phyloP scores from a whole-genome alignment of 2,797 vertebrate species.

The Anableps anableps region DNA sequence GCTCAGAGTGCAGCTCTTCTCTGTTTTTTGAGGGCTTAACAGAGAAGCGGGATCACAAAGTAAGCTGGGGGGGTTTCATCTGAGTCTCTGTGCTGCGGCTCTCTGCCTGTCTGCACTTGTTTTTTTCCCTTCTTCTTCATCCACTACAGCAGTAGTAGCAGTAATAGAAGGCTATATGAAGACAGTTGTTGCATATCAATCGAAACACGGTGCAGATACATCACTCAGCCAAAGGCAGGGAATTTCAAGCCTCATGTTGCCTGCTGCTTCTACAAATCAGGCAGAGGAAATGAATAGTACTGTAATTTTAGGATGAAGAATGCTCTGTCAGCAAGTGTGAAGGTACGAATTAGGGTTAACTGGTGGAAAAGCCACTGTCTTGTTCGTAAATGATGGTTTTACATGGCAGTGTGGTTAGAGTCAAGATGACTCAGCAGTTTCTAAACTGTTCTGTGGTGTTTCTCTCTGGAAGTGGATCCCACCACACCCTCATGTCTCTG shows the following conservation, averaged over 20 bases:
- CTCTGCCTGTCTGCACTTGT: constrained; percentile 23
- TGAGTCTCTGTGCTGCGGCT: constrained; percentile 48
- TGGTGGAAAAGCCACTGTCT: constrained; percentile 56
- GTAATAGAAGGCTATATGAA: constrained; percentile 50
- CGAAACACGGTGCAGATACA: constrained; percentile 44
- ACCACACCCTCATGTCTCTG: constrained; percentile 62
- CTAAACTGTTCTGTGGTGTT: constrained; percentile 70
- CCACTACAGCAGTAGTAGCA: constrained; percentile 49
- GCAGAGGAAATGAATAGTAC: constrained; percentile 33
- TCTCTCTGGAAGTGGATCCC: constrained; percentile 57
- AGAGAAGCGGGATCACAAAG: constrained; percentile 62
- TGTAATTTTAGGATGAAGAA: constrained; percentile 63
- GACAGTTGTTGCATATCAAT: constrained; percentile 77
- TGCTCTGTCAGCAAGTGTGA: constrained; percentile 62
- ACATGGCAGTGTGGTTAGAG: constrained; percentile 54
- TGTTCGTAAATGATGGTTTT: constrained; percentile 65
- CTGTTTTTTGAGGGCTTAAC: constrained; percentile 60
- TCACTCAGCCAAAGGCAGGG: constrained; percentile 16
- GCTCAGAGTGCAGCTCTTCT: constrained; percentile 53
- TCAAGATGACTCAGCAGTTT: constrained; percentile 68
- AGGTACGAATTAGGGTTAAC: constrained; percentile 59
- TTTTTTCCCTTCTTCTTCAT: constrained; percentile 4
- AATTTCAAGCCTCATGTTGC: constrained; percentile 22
- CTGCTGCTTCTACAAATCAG: constrained; percentile 34
- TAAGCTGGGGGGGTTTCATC: constrained; percentile 66